A percentile compares a stretch with the other conserved stretches of the same genome.
These are phyloP conservation scores for Eumacrocentrus americanus DNA, from an alignment of 2,888 invertebrate genomes.

Conservation along the genomic window DNA sequence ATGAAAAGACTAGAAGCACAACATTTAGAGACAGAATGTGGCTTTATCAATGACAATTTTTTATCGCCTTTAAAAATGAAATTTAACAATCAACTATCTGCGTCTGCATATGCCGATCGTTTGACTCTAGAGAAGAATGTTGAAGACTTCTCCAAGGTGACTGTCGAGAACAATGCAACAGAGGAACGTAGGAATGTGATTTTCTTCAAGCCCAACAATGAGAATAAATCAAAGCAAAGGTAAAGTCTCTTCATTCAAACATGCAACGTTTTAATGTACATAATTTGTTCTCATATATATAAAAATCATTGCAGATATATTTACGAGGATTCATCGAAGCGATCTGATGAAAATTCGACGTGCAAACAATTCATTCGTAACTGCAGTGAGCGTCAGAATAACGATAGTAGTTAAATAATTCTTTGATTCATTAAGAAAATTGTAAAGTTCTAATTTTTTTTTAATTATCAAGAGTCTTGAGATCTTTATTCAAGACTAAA, in stretches of 20 bases:
- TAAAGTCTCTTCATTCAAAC: neutral
- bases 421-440: neutral
- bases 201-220: neutral
- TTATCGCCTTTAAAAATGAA: neutral
- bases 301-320: neutral
- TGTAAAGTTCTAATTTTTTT: neutral
- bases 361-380: slow-evolving; percentile 6
- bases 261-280: neutral
- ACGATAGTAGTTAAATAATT: neutral
- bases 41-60: too few species aligned
- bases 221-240: slow-evolving; percentile 10
- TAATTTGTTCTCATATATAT: neutral
- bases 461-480: neutral
- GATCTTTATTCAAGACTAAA: neutral
- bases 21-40: too few species aligned
- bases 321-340: neutral
- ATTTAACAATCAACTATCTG: neutral
- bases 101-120: neutral
- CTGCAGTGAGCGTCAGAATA: neutral
- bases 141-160: slow-evolving; percentile 1
- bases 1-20: neutral
- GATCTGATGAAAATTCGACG: neutral
- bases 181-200: slow-evolving; percentile 6
- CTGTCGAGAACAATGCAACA: neutral
- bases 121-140: neutral